A percentile compares a stretch with the other conserved stretches of the same genome.
These are phyloP conservation scores for Magallana nippona DNA, from an alignment of 2,888 invertebrate species.

Conservation along the genomic window DNA sequence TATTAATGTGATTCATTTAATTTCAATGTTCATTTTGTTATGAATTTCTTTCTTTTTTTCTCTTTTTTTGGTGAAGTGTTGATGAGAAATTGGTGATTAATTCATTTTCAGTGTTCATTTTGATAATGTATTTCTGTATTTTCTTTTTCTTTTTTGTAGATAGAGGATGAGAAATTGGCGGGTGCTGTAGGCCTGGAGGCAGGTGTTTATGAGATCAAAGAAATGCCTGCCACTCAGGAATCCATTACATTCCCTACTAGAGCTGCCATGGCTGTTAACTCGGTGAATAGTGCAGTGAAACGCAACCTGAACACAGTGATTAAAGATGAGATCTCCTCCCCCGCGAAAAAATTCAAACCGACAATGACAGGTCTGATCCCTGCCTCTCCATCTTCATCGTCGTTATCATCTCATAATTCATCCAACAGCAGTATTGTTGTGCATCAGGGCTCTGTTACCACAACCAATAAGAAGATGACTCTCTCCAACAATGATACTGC, in stretches of 20 bases:
- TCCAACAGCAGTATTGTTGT: slow-evolving; percentile 17
- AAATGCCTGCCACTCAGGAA: slow-evolving; percentile 59
- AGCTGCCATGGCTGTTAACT: slow-evolving; percentile 57
- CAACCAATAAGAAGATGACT: slow-evolving; percentile 24
- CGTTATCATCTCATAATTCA: slow-evolving; percentile 31
- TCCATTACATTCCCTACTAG: slow-evolving; percentile 62
- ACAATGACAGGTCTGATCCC: background rate
- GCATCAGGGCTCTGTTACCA: slow-evolving; percentile 5
- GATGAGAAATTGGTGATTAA: no score
- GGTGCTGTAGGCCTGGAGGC: slow-evolving; percentile 65
- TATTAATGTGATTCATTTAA: no score
- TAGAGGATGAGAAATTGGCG: slow-evolving; percentile 66
- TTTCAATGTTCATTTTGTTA: no score
- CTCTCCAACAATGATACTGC: background rate
- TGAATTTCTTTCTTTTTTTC: no score
- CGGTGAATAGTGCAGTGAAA: slow-evolving; percentile 54
- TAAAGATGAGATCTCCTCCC: slow-evolving; percentile 60
- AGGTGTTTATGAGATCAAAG: slow-evolving; percentile 69
- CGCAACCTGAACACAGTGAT: slow-evolving; percentile 63
- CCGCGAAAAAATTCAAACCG: slow-evolving; percentile 53
- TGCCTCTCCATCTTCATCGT: slow-evolving; percentile 31
- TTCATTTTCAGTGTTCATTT: no score
- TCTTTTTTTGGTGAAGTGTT: no score
- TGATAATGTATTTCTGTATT: background rate
- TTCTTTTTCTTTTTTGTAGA: slow-evolving; percentile 62